Base-by-base conservation (phyloP, 2,888 invertebrate genomes). In the Steromphala cineraria region DNA sequence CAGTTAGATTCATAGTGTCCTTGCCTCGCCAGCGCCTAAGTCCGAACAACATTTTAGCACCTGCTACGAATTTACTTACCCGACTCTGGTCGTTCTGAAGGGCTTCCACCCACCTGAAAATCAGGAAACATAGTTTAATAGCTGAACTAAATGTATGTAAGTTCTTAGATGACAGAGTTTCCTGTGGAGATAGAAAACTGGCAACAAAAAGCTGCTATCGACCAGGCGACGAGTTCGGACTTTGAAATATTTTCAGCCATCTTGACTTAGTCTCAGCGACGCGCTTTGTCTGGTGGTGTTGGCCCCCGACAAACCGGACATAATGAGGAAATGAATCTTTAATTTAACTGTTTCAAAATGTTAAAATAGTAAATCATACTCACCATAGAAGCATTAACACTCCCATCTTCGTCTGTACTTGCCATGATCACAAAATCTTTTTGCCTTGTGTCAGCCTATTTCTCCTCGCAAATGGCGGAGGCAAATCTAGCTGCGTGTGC, bases 191-290 rank as follows among this genome's bases (percentile, higher is more conserved):
- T n/a, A 56, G 53, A 74, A 82, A 75, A 71, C 67, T n/a, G 13
- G 28, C 31, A 75, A 71, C 55, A 79, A 85, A 83, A 81, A 83
- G 46, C 31, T 24, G 67, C 21, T 52, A 80, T 86, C 76, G 28
- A 40, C 67, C 67, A 62, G 78, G 80, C 84, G 82, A 84, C 62
- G 78, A 46, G 56, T 78, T 83, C 24, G 90, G 89, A 90, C 90
- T 90, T 89, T 89, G 90, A 89, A 89, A 90, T 85, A 87, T 89
- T 87, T 88, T 85, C 91, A 86, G 91, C 91, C 91, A 90, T 91
- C 84, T 91, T 91, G 89, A 90, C 89, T 88, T 89, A 85, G 89
- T 82, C 86, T 84, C 83, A 86, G 87, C 87, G 83, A 56, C 74
- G 55, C 46, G 81, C 81, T 81, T 83, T 80, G 81, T 81, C 80